These are phyloP conservation scores for Scaeva pyrastri DNA, from an alignment of 2,888 invertebrate species.

Conservation along the genomic window DNA sequence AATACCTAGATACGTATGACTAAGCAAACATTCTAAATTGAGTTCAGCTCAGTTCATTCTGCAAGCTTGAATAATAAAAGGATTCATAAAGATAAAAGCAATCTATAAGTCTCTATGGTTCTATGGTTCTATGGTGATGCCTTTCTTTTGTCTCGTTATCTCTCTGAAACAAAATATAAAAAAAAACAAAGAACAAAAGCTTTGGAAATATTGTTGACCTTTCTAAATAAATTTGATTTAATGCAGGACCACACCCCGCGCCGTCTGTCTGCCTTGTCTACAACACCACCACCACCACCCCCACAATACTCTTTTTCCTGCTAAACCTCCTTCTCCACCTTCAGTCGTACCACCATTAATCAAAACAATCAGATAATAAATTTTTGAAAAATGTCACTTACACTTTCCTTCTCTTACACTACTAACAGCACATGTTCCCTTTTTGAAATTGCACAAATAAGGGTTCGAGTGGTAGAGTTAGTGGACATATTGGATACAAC, in stretches of 20 bases:
- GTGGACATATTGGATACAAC: constrained; percentile 13
- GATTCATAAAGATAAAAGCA: constrained; percentile 28
- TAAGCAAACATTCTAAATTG: constrained; percentile 64
- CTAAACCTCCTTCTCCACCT: background rate
- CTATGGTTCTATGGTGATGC: background rate
- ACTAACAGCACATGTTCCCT: constrained; percentile 25
- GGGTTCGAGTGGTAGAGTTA: constrained; percentile 11
- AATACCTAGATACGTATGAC: constrained; percentile 31
- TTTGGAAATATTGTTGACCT: constrained; percentile 40
- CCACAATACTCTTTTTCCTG: no score
- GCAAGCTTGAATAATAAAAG: constrained; percentile 11
- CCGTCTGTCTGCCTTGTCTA: background rate
- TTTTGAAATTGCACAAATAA: constrained; percentile 24
- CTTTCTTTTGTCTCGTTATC: background rate
- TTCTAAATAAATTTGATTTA: constrained; percentile 43
- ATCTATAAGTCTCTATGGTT: constrained; percentile 5
- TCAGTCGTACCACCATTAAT: constrained; percentile 38
- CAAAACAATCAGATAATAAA: constrained; percentile 54
- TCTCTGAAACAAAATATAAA: background rate
- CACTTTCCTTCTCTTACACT: constrained; percentile 44
- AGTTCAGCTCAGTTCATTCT: constrained; percentile 53
- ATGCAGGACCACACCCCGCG: constrained; percentile 36
- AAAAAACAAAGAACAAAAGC: constrained; percentile 23
- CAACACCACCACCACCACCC: background rate
- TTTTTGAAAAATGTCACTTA: constrained; percentile 57